These are phyloP conservation scores for Dascillus cervinus DNA, from an alignment of 2,888 invertebrate genomes.

Conservation along the genomic window DNA sequence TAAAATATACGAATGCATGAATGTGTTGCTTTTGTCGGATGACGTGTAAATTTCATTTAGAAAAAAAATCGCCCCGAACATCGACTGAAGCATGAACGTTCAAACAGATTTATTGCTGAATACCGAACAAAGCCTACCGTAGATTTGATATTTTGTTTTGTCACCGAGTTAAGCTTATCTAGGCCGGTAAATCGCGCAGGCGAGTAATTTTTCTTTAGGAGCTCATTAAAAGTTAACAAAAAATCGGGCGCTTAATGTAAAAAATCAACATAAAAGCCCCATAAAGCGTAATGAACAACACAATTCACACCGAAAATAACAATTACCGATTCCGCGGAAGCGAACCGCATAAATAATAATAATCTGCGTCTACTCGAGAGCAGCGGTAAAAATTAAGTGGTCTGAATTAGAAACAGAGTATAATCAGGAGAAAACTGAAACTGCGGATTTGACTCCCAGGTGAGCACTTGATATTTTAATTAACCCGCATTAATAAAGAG, in stretches of 20 bases:
- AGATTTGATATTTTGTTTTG: too few relatives aligned
- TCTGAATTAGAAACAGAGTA: constrained; percentile 35
- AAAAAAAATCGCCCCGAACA: too few relatives aligned
- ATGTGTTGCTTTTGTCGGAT: constrained; percentile 17
- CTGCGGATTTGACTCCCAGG: constrained; percentile 34
- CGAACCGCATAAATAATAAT: constrained; percentile 37
- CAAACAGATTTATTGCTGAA: too few relatives aligned
- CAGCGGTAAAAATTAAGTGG: constrained; percentile 37
- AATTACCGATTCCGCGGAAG: constrained; percentile 32
- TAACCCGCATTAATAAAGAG: constrained; percentile 37
- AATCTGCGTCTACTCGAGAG: constrained; percentile 36
- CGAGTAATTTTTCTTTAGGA: too few relatives aligned
- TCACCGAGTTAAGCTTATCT: too few relatives aligned
- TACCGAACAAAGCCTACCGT: too few relatives aligned
- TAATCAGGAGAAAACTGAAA: constrained; percentile 35
- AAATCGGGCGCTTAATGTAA: constrained; percentile 34
- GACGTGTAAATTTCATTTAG: too few relatives aligned
- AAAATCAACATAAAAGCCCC: constrained; percentile 31
- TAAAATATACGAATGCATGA: too few relatives aligned
- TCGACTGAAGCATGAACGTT: too few relatives aligned
- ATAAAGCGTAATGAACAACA: constrained; percentile 30
- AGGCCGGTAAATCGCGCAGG: too few relatives aligned
- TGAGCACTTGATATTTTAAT: constrained; percentile 40
- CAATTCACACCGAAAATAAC: constrained; percentile 33
- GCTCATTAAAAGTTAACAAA: too few relatives aligned